Evolutionary conservation across 2,113 vertebrate species (phyloP).

Genomic region (Myiozetetes cayanensis): DNA sequence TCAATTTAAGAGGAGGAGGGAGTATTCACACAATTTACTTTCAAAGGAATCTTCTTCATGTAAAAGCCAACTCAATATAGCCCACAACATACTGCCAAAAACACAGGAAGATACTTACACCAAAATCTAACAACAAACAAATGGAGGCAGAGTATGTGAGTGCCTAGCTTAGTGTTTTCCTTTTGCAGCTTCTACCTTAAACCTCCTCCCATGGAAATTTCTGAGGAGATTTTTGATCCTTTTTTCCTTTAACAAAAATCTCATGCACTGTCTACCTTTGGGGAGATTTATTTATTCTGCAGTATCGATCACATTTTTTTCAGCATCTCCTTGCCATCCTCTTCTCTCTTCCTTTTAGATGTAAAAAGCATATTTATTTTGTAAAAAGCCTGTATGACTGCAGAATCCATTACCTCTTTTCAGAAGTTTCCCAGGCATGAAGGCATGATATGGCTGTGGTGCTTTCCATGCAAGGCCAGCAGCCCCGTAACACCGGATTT

Average conservation of each 20-base stretch:
- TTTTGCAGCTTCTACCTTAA: neutral
- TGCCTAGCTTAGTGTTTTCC: neutral
- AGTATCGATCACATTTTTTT: neutral
- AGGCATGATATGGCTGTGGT: neutral
- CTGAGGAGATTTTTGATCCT: neutral
- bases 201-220: neutral
- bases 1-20: neutral
- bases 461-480: neutral
- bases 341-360: neutral
- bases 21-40: constrained; percentile 20
- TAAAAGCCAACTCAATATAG: neutral
- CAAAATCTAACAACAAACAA: neutral
- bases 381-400: neutral
- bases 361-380: neutral
- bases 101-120: neutral
- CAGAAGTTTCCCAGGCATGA: neutral
- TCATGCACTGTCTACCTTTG: neutral
- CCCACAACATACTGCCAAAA: neutral
- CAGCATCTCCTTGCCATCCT: neutral
- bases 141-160: neutral
- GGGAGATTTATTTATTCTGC: neutral
- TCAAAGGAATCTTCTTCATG: neutral
- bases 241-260: neutral
- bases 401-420: neutral
- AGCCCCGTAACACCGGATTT: neutral